phyloP scores from a whole-genome alignment of 2,888 invertebrate species.

The Drosophila paramelanica region DNA sequence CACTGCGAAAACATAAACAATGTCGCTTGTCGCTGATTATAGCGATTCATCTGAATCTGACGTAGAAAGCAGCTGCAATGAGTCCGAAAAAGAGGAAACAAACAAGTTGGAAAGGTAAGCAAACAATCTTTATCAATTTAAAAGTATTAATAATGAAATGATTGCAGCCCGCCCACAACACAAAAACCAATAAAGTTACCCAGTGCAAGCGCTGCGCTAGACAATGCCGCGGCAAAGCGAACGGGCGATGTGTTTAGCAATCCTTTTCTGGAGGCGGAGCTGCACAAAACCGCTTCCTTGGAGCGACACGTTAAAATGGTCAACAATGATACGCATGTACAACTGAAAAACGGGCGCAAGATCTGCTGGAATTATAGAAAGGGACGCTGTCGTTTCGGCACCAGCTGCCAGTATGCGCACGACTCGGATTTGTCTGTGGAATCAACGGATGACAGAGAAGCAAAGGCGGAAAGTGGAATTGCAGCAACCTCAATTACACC shows the following conservation, averaged over 20 bases:
- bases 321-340: slow-evolving; percentile 89
- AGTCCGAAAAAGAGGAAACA: slow-evolving; percentile 31
- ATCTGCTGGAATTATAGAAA: slow-evolving; percentile 97
- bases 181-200: slow-evolving; percentile 66
- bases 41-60: slow-evolving; percentile 76
- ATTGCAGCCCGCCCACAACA: slow-evolving; percentile 21
- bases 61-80: slow-evolving; percentile 40
- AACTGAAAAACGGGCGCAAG: slow-evolving; percentile 93
- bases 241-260: slow-evolving; percentile 90
- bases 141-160: neutral
- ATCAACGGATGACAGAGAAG: neutral
- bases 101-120: slow-evolving; percentile 12
- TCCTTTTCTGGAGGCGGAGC: slow-evolving; percentile 93
- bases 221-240: slow-evolving; percentile 50
- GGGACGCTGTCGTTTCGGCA: slow-evolving; percentile 95
- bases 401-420: slow-evolving; percentile 96
- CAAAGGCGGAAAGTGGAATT: slow-evolving; percentile 17
- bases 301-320: slow-evolving; percentile 98
- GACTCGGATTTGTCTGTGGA: slow-evolving; percentile 89
- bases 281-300: slow-evolving; percentile 93
- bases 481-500: slow-evolving; percentile 16
- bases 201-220: slow-evolving; percentile 78
- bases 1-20: slow-evolving; percentile 50
- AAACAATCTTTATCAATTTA: neutral
- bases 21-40: slow-evolving; percentile 82